These are phyloP conservation scores for Psilopogon haemacephalus DNA, from an alignment of 2,113 vertebrate species.

Conservation along the genomic window DNA sequence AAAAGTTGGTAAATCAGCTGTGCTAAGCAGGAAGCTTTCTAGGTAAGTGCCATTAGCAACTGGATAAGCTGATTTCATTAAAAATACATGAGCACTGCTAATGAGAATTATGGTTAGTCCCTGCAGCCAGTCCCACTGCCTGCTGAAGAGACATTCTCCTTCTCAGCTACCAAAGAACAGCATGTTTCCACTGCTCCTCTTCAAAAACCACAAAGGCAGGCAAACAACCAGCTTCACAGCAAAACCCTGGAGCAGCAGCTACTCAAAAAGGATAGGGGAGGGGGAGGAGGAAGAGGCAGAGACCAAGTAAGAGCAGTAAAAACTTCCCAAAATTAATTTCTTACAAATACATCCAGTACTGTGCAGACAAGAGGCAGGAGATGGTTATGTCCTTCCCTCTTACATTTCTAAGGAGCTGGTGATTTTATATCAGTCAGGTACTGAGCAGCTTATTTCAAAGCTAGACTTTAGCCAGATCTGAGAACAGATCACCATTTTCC, in stretches of 20 bases:
- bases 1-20: background rate
- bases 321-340: background rate
- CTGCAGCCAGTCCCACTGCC: background rate
- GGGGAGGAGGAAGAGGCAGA: background rate
- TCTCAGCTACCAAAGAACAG: background rate
- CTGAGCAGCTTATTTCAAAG: background rate
- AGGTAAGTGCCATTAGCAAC: background rate
- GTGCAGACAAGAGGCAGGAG: background rate
- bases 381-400: background rate
- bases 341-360: background rate
- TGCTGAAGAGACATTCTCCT: background rate
- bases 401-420: background rate
- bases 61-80: background rate
- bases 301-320: background rate
- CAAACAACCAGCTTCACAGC: background rate
- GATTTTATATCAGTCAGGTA: background rate
- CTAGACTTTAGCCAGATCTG: background rate
- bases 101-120: background rate
- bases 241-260: background rate
- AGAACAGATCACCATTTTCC: accelerated
- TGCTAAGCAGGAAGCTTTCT: background rate
- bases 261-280: background rate
- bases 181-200: background rate
- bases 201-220: background rate
- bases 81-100: background rate